Evolutionary conservation across 2,888 invertebrate genomes (phyloP).

Genomic region (Ashinkailepas kermadecensis): DNA sequence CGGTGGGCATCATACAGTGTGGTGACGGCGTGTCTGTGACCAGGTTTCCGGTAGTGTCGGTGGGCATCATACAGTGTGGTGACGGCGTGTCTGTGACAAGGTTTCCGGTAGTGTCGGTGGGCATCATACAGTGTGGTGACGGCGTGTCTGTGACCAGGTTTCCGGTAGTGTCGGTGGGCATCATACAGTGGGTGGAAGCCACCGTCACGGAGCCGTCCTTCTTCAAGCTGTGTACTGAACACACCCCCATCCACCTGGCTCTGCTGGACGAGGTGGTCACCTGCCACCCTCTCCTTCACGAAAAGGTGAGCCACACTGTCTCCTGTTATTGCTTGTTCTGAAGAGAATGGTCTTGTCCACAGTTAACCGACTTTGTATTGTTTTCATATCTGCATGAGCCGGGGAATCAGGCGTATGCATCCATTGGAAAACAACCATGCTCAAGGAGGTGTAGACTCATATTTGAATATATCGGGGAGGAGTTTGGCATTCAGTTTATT

Average conservation of each 20-base stretch:
- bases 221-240: constrained; percentile 92
- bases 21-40: constrained; percentile 11
- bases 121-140: constrained; percentile 54
- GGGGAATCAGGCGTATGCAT: too few species aligned
- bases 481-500: too few species aligned
- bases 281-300: constrained; percentile 80
- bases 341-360: too few species aligned
- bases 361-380: too few species aligned
- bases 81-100: constrained; percentile 45
- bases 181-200: constrained; percentile 89
- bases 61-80: constrained; percentile 62
- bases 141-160: constrained; percentile 51
- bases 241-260: constrained; percentile 90
- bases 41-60: constrained; percentile 89
- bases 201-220: constrained; percentile 92
- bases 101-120: constrained; percentile 89
- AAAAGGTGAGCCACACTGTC: constrained; percentile 61
- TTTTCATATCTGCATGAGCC: too few species aligned
- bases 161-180: constrained; percentile 89
- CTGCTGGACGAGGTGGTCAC: constrained; percentile 93
- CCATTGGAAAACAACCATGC: too few species aligned
- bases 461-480: too few species aligned
- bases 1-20: constrained; percentile 69
- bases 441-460: too few species aligned
- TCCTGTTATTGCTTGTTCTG: background rate